Conservation (phyloP, 2,888 invertebrate species). For the Eupithecia insigniata region DNA sequence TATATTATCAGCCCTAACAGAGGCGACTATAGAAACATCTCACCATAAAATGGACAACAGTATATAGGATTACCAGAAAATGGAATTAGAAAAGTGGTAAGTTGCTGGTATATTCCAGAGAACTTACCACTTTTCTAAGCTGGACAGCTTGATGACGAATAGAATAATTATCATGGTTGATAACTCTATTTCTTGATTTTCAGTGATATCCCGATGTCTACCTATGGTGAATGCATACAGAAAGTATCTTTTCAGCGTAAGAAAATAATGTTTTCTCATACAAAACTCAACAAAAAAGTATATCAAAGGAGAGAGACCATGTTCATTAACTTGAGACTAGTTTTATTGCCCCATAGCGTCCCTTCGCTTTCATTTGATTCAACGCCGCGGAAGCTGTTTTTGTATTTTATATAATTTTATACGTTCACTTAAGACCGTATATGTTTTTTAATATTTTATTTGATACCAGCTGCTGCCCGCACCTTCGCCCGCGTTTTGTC, state of each 20-base stretch:
- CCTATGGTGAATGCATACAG: slow-evolving; percentile 67
- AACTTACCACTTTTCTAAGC: neutral
- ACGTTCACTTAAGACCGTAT: too few species aligned
- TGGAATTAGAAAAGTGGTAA: too few species aligned
- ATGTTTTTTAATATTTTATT: too few species aligned
- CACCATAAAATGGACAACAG: too few species aligned
- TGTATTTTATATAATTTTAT: too few species aligned
- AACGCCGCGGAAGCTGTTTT: neutral
- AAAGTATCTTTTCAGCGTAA: slow-evolving; percentile 46
- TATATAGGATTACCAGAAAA: neutral
- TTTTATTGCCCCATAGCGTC: too few species aligned
- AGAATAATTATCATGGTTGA: neutral
- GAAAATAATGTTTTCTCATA: neutral
- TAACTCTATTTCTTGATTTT: slow-evolving; percentile 39
- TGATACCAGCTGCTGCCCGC: too few species aligned
- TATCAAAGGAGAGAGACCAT: neutral
- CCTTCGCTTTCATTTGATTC: too few species aligned
- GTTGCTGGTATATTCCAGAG: too few species aligned
- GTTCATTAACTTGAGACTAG: neutral
- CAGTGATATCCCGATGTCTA: slow-evolving; percentile 67
- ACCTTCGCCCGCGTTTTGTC: too few species aligned
- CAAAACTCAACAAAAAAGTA: neutral
- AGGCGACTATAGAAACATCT: too few species aligned
- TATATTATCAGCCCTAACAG: too few species aligned
- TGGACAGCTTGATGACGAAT: neutral